phyloP scores from a whole-genome alignment of 2,113 vertebrate genomes.

The Thamnophis sirtalis region DNA sequence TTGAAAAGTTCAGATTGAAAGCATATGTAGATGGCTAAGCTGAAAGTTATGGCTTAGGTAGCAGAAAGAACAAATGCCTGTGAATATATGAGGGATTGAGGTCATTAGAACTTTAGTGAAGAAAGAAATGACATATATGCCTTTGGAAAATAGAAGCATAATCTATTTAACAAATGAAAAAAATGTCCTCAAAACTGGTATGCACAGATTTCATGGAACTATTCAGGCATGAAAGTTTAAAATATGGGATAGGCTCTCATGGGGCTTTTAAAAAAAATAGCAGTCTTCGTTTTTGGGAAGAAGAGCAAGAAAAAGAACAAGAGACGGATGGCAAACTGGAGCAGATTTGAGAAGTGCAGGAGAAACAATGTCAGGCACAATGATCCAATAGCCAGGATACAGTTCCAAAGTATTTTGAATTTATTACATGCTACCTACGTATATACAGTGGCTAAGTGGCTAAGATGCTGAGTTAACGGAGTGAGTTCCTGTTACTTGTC shows the following conservation, averaged over 20 bases:
- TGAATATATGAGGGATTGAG: slow-evolving; percentile 23
- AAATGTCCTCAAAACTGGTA: background rate
- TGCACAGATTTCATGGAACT: background rate
- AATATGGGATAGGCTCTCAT: background rate
- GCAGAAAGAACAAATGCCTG: slow-evolving; percentile 52
- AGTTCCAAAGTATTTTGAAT: background rate
- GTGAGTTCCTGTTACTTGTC: too few species aligned
- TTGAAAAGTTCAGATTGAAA: slow-evolving; percentile 55
- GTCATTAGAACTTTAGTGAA: background rate
- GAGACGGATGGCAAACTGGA: background rate
- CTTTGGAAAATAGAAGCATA: background rate
- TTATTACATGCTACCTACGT: background rate
- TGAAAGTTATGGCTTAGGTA: slow-evolving; percentile 57
- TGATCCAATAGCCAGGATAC: background rate
- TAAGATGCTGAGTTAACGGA: too few species aligned
- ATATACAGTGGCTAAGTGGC: too few species aligned
- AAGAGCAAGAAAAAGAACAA: background rate
- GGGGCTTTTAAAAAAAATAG: background rate
- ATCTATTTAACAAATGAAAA: background rate
- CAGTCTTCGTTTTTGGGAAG: background rate
- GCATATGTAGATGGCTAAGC: slow-evolving; percentile 45
- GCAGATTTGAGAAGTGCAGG: background rate
- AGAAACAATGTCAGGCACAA: background rate
- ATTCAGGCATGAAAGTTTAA: background rate
- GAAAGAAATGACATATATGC: background rate